Evolutionary conservation across 2,797 vertebrate genomes (phyloP).

Genomic region (Lithobates pipiens): DNA sequence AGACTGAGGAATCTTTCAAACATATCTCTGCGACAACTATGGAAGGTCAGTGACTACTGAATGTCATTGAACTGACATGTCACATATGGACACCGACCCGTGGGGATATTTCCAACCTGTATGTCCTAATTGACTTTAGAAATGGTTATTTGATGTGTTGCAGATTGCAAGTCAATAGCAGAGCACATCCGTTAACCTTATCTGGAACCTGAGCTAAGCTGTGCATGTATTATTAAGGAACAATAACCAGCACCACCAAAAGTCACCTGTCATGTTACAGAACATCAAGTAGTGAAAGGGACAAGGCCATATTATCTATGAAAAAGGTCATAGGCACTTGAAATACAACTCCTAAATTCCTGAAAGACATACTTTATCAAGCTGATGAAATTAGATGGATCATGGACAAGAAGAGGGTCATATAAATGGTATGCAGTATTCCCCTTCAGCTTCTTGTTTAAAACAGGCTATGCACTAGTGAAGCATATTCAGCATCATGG

Average conservation of each 20-base stretch:
- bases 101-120: slow-evolving; percentile 25
- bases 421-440: not conserved
- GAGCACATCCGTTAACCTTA: not conserved
- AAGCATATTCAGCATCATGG: too few species aligned
- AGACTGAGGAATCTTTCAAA: not conserved
- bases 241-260: slow-evolving; percentile 9
- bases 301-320: not conserved
- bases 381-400: not conserved
- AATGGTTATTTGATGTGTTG: not conserved
- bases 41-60: slow-evolving; percentile 13
- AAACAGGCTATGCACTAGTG: too few species aligned
- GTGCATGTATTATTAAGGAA: not conserved
- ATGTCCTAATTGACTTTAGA: slow-evolving; percentile 13
- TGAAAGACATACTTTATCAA: not conserved
- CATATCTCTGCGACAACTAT: not conserved
- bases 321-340: not conserved
- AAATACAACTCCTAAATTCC: not conserved
- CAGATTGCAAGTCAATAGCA: slow-evolving; percentile 6
- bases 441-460: not conserved
- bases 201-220: not conserved
- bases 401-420: not conserved
- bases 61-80: slow-evolving; percentile 27
- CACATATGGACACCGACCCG: not conserved
- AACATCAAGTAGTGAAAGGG: not conserved
- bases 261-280: slow-evolving; percentile 20